Base-by-base conservation (phyloP, 2,113 vertebrate species). In the Cyprinus carpio region DNA sequence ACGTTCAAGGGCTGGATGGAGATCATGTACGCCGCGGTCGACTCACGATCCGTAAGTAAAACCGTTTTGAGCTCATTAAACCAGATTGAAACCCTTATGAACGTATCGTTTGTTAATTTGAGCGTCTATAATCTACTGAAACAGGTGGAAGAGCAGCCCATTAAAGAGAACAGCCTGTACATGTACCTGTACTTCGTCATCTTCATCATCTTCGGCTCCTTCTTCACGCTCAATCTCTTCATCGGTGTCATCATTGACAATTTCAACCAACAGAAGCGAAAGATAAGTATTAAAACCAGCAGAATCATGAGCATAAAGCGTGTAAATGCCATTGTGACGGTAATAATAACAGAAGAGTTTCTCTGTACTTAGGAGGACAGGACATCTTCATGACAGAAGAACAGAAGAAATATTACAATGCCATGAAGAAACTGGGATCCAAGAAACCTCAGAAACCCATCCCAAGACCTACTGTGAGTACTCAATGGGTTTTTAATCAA, bases 381-480 rank as follows among this genome's bases (percentile, higher is more conserved):
- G 98, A 99, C 86, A 99, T 99, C 92, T 99, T 99, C 89, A 99
- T 99, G 98, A 99, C 98, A 0, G 98, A 99, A 91, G 98, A 99
- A 80, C 98, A 99, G 94, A 99, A 99, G 90, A 99, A 99, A 62
- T 99, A 99, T 67, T 99, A 99, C 76, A 99, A 99, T 0, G 98
- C 98, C 71, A 99, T 99, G 98, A 99, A 99, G 93, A 99, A 99
- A 76, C 90, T 99, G 79, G 98, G 98, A 83, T 99, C 98, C 87
- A 99, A 99, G 92, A 99, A 99, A 74, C 98, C 98, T 11, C 98
- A 99, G 93, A 99, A 99, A 82, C 98, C 98, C 74, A 99, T 99
- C 86, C 98, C 98, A 3, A 89, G 97, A 58, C 98, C 98, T 1
- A 29, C 94, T 95, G 98, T 99, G 92, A 94, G 95, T 69, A 46